phyloP scores from a whole-genome alignment of 2,797 vertebrate species.

The Brotula barbata region DNA sequence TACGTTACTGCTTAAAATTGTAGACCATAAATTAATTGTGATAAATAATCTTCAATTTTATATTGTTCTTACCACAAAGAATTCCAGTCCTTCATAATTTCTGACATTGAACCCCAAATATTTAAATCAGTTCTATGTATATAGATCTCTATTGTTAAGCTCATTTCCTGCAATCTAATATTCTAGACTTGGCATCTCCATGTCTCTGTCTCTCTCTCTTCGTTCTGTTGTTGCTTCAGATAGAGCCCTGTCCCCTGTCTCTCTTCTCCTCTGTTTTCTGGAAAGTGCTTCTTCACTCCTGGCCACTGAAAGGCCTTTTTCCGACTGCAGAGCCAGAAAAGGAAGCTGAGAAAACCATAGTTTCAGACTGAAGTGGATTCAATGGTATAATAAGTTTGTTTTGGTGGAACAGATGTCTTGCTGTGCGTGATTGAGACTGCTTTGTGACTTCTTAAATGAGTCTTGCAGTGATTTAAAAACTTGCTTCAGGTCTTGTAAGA shows the following conservation, averaged over 20 bases:
- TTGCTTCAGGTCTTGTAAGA: too few relatives aligned
- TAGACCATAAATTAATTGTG: slow-evolving; percentile 9
- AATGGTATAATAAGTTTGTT: slow-evolving; percentile 77
- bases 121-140: too few relatives aligned
- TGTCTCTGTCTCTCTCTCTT: slow-evolving; percentile 50
- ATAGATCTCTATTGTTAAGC: too few relatives aligned
- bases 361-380: slow-evolving; percentile 77
- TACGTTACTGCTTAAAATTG: slow-evolving; percentile 13
- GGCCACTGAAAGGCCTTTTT: slow-evolving; percentile 70
- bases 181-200: neutral
- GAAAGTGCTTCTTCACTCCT: slow-evolving; percentile 65
- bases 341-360: slow-evolving; percentile 72
- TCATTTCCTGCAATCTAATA: too few relatives aligned
- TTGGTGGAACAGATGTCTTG: slow-evolving; percentile 27
- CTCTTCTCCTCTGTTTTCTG: slow-evolving; percentile 68
- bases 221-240: slow-evolving; percentile 54
- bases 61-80: neutral
- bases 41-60: neutral
- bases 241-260: slow-evolving; percentile 54
- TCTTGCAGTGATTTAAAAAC: neutral
- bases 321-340: slow-evolving; percentile 69
- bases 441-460: neutral
- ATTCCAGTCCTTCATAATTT: too few relatives aligned
- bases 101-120: too few relatives aligned
- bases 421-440: slow-evolving; percentile 15